phyloP scores from a whole-genome alignment of 2,888 invertebrate genomes.

The Dicyrtoma fusca region DNA sequence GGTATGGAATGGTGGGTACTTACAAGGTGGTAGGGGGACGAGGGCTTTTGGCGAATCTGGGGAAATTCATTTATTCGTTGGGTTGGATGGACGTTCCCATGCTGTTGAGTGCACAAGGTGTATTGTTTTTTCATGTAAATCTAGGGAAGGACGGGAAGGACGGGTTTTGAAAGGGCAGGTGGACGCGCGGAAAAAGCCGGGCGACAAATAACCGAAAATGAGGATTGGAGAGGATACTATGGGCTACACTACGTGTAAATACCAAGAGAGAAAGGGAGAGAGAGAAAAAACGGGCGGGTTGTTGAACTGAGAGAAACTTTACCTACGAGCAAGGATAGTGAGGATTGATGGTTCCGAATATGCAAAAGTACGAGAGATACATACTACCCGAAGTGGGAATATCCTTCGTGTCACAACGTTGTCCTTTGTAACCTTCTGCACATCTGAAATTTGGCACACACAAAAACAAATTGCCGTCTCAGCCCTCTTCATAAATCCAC shows the following conservation, averaged over 20 bases:
- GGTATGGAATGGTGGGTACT: not conserved
- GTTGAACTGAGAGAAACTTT: slow-evolving; percentile 53
- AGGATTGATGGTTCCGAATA: slow-evolving; percentile 56
- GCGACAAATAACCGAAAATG: too few relatives aligned
- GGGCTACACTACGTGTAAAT: not conserved
- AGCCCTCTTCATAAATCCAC: slow-evolving; percentile 44
- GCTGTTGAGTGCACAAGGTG: too few relatives aligned
- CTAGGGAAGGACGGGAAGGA: too few relatives aligned
- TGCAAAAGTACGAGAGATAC: slow-evolving; percentile 56
- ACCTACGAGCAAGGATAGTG: slow-evolving; percentile 56
- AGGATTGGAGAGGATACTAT: too few relatives aligned
- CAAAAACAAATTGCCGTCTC: slow-evolving; percentile 44
- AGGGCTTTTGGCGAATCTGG: too few relatives aligned
- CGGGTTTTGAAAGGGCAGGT: too few relatives aligned
- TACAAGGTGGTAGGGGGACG: not conserved
- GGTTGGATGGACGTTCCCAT: not conserved
- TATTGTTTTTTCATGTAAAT: too few relatives aligned
- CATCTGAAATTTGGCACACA: slow-evolving; percentile 66
- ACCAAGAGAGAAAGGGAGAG: slow-evolving; percentile 2
- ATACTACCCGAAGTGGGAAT: slow-evolving; percentile 64
- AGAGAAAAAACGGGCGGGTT: slow-evolving; percentile 41
- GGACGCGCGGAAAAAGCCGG: too few relatives aligned
- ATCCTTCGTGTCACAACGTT: slow-evolving; percentile 79
- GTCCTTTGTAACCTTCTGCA: slow-evolving; percentile 77
- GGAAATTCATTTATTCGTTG: too few relatives aligned